Evolutionary conservation across 2,113 vertebrate species (phyloP), one percentile per base, ranked within the genome.

Genomic region (Podocnemis expansa): DNA sequence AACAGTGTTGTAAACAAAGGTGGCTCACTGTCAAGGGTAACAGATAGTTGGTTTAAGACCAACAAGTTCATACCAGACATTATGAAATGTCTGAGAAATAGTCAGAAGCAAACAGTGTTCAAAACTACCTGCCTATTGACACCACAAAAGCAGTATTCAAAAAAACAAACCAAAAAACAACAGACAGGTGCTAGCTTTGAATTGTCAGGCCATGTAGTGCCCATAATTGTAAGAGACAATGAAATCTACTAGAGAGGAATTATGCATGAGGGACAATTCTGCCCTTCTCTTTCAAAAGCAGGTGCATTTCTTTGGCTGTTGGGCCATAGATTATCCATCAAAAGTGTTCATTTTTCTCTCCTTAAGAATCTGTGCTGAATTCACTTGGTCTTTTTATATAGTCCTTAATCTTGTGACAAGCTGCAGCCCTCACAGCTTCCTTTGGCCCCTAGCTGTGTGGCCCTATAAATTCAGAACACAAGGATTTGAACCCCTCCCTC

Each of bases 211-310:
- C 27, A 31, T 51, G 47, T 10, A 31, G 1, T 94, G 84, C 93
- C 86, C 3, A 43, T 8, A 86, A 55, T 2, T n/a, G 47, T 12
- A 29, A 85, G 88, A 87, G 70, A 93, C 91, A 95, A 60, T 0
- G 12, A 75, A 85, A 94, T 31, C 80, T 10, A 4, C 81, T 94
- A 82, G 0, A 1, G 45, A 85, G 75, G 93, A 82, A 12, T 93
- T 89, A 87, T 87, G 89, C 90, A 52, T 89, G 96, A 85, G 55
- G 96, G 95, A 93, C 25, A 91, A 95, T 97, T 97, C 95, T 97
- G 94, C 96, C 95, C 0, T 2, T n/a, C 25, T 13, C 38, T 24
- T 49, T 41, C 63, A 51, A 82, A 81, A 43, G 47, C 2, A 0
- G 34, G 17, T 17, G 34, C 27, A 21, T 17, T 31, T 82, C 60